A percentile compares a stretch with the other conserved stretches of the same genome.
phyloP scores from a whole-genome alignment of 2,888 invertebrate genomes.

The Heliconius cydno region DNA sequence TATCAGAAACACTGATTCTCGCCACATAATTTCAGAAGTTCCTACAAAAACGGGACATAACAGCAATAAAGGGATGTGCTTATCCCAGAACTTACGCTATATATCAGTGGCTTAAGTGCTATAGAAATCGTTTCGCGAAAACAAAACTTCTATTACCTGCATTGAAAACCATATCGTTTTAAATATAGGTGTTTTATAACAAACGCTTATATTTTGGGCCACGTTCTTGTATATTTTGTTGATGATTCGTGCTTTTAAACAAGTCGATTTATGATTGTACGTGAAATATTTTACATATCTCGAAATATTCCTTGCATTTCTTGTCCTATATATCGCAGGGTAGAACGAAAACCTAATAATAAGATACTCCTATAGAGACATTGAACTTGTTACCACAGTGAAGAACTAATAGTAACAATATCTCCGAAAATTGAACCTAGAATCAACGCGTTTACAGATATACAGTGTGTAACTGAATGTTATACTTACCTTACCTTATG shows the following conservation, averaged over 20 bases:
- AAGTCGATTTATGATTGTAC: background rate
- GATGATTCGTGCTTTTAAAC: background rate
- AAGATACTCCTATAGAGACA: too few species aligned
- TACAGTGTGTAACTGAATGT: background rate
- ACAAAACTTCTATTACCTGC: conserved; percentile 48
- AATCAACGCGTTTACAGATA: too few species aligned
- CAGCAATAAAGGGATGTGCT: conserved; percentile 47
- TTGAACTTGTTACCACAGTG: too few species aligned
- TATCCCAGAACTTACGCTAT: conserved; percentile 47
- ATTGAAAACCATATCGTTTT: conserved; percentile 27
- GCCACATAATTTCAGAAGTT: conserved; percentile 47
- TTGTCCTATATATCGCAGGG: too few species aligned
- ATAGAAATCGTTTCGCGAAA: conserved; percentile 48
- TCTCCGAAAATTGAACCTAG: too few species aligned
- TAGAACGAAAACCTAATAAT: too few species aligned
- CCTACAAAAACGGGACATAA: conserved; percentile 45
- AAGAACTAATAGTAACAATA: too few species aligned
- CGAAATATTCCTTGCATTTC: too few species aligned
- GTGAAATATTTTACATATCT: background rate
- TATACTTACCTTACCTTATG: background rate
- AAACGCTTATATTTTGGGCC: background rate
- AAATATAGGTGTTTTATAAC: background rate
- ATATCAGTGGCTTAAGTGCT: conserved; percentile 47
- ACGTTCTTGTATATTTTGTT: background rate
- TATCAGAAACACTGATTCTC: conserved; percentile 38